Evolutionary conservation across 92 coral and sea anemone species (phyloP), one percentile per base, ranked within the genome.

Genomic region (Zoanthus sansibaricus): DNA sequence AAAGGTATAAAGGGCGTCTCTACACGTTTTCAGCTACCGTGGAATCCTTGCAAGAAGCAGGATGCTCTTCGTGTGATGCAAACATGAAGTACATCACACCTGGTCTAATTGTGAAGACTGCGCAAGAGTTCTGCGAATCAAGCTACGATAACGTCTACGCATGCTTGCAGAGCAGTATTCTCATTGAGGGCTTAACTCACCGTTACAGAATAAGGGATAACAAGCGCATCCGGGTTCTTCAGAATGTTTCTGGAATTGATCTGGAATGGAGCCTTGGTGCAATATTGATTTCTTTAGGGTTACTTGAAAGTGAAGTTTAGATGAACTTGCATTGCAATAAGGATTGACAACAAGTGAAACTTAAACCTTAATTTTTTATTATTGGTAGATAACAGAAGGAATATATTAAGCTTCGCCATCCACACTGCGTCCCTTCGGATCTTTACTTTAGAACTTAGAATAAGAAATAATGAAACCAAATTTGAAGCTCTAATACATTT

Each of bases 251-350:
- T 48, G 84, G 69, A 12, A 9, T 79, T 49, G 72, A 79, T 49
- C 64, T 64, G 42, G 84, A 79, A 47, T 62, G 73, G 84, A 79
- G 84, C 20, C 84, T 79, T 4, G 84, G 84, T 42, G 84, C 73
- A 6, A 45, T 66, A 7, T 21, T 79, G 58, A 37, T 79, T 14
- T 79, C 84, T 45, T 21, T 79, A 18, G 73, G 59, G 64, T 44
- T 79, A 33, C 84, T 79, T 47, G 84, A 79, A 62, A 79, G 9
- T 54, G 52, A 76, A 31, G 67, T 75, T 69, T 30, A 33, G 69
- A 8, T 62, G 17, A 62, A 49, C 9, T 49, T 49, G 55, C 9
- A 11, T 49, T 49, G 55, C 1, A 49, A 49, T 37, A 37, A 37
- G 42, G 42, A 37, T 2, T 37, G 42, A 37, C 42, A 4, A 37